These are phyloP conservation scores for Sebastes hubbsi DNA, from an alignment of 2,797 vertebrate species.

Conservation along the genomic window DNA sequence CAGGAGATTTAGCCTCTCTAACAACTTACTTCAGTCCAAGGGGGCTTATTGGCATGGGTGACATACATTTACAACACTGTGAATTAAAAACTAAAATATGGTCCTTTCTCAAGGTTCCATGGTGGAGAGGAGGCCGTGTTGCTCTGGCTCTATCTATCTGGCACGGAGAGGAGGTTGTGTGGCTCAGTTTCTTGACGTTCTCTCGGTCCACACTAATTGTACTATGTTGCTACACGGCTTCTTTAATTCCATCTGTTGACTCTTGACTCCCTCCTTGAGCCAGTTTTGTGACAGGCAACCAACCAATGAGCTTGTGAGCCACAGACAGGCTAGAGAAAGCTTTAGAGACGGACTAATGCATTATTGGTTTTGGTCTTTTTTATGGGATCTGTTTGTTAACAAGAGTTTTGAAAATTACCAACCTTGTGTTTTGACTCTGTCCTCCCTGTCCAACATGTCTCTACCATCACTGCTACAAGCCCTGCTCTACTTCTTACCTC, in stretches of 20 bases:
- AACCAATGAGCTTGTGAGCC: neutral
- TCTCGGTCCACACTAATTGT: neutral
- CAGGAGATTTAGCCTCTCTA: no score
- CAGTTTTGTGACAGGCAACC: neutral
- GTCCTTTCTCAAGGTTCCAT: no score
- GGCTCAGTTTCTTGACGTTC: neutral
- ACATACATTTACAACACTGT: no score
- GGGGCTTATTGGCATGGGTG: no score
- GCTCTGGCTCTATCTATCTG: no score
- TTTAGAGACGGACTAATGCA: neutral
- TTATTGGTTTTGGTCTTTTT: neutral
- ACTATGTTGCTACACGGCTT: neutral
- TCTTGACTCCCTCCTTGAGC: neutral
- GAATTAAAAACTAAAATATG: no score
- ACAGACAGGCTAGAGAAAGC: neutral
- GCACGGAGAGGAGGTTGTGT: no score
- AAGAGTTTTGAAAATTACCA: neutral
- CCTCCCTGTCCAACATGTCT: neutral
- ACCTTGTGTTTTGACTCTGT: neutral
- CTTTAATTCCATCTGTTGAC: no score
- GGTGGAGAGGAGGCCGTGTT: no score
- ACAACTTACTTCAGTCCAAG: no score
- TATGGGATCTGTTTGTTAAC: neutral
- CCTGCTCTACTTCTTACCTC: conserved; percentile 75
- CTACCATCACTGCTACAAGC: neutral